Evolutionary conservation across 2,797 vertebrate genomes (phyloP).

Genomic region (Emydoidea blandingii): DNA sequence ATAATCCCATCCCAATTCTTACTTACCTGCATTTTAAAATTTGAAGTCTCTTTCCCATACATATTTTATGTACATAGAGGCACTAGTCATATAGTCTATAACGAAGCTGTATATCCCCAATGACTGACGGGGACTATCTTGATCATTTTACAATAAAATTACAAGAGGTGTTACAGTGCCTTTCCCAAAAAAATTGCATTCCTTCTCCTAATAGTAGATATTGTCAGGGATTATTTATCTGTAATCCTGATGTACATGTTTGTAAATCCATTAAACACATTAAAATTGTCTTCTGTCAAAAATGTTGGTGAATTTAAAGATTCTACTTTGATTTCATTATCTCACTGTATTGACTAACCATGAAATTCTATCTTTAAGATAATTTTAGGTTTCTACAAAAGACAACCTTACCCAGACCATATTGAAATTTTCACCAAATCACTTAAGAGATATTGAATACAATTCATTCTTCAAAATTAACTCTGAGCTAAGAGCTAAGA

Average conservation of each 20-base stretch:
- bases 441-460: background rate
- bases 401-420: background rate
- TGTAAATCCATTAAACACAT: background rate
- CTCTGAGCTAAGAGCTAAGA: background rate
- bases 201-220: background rate
- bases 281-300: background rate
- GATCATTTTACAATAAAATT: no score
- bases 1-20: background rate
- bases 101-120: no score
- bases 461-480: background rate
- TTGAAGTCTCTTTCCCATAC: background rate
- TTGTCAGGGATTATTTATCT: background rate
- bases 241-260: rapidly evolving
- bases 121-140: no score
- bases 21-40: background rate
- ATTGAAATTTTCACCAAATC: background rate
- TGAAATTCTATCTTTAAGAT: background rate
- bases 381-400: background rate
- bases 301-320: background rate
- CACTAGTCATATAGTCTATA: no score
- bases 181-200: no score
- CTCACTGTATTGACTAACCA: background rate
- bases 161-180: no score
- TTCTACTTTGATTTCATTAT: background rate
- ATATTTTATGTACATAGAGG: background rate